Evolutionary conservation across 2,113 vertebrate species (phyloP), one percentile per base, ranked within the genome.

Genomic region (Calcarius ornatus): DNA sequence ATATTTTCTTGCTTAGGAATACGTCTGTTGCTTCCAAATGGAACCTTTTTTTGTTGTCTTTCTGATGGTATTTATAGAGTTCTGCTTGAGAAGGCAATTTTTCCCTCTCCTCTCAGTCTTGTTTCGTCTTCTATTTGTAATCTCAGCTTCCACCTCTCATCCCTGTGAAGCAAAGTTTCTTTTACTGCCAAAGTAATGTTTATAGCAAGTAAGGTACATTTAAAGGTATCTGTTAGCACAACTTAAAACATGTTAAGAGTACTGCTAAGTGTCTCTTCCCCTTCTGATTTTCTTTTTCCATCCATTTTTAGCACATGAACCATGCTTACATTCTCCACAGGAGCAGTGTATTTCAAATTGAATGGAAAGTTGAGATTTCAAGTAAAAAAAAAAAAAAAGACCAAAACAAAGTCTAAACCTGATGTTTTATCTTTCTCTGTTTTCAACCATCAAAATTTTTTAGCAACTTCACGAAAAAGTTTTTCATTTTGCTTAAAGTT

Each of bases 21-120:
- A 83, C 95, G 86, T 93, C 92, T 96, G 93, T 95, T 96, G 88
- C 93, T 97, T 97, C 70, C 86, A 86, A 81, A 69, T 69, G 63
- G 72, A 94, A 90, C 81, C n/a, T 82, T 71, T 93, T 92, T 19
- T 69, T 3, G 11, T 88, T 91, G 53, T 89, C 90, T 93, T 92
- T 93, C 71, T 93, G 57, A 25, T 81, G 81, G 50, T 83, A 88
- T 86, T 92, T 95, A 42, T 76, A 88, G 76, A 78, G 35, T 86
- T 95, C 66, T 86, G 38, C 35, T 89, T 75, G 28, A 80, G 84
- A 64, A 94, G 61, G 31, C 38, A 69, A 4, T 84, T 92, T 86
- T 73, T 89, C 54, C 0, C 65, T 61, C 79, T 93, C 61, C 45
- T 95, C 87, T 90, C 43, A 71, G 57, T 95, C 77, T 76, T 94